Conservation (phyloP, 2,797 vertebrate genomes). For the Clarias platycephalus region DNA sequence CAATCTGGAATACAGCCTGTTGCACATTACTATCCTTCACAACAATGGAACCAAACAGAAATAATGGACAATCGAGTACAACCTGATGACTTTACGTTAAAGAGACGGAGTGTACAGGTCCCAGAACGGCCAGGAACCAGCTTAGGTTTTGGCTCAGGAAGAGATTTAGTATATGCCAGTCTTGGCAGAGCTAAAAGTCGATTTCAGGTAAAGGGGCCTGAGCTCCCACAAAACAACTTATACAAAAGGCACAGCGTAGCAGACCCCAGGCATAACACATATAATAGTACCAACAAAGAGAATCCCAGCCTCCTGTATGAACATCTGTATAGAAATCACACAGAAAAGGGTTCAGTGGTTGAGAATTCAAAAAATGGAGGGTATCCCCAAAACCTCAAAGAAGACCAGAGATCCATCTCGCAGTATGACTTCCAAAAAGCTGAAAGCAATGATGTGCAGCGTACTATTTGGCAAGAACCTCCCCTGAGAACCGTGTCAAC, state of each 20-base stretch:
- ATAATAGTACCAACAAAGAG: constrained; percentile 56
- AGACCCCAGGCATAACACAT: constrained; percentile 69
- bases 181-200: constrained; percentile 73
- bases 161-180: constrained; percentile 77
- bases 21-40: constrained; percentile 64
- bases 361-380: constrained; percentile 56
- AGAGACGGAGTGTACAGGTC: constrained; percentile 80
- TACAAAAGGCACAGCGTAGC: constrained; percentile 76
- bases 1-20: constrained; percentile 55
- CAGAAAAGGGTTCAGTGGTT: constrained; percentile 50
- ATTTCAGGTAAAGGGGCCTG: constrained; percentile 67
- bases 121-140: constrained; percentile 75
- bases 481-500: constrained; percentile 79
- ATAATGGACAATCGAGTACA: constrained; percentile 56
- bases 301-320: constrained; percentile 61
- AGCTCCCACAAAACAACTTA: constrained; percentile 64
- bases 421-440: constrained; percentile 73
- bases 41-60: constrained; percentile 65
- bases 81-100: constrained; percentile 74
- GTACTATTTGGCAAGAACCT: constrained; percentile 62
- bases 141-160: constrained; percentile 65
- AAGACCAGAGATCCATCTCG: constrained; percentile 74
- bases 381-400: constrained; percentile 65
- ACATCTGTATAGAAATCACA: constrained; percentile 56
- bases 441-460: constrained; percentile 44